These are phyloP conservation scores for Theocolax elegans DNA, from an alignment of 1,140 invertebrate species.

Conservation along the genomic window DNA sequence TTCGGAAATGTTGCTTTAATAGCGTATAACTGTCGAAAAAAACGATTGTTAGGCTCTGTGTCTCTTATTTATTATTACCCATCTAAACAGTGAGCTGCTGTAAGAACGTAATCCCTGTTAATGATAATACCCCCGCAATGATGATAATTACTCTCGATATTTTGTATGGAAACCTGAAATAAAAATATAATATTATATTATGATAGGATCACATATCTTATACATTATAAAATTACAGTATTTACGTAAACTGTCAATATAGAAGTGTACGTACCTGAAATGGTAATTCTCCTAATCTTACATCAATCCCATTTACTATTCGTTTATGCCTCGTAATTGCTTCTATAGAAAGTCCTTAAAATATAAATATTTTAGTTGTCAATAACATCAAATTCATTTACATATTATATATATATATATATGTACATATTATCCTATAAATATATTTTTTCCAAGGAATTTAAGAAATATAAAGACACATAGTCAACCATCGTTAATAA, in stretches of 20 bases:
- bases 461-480: too few species aligned
- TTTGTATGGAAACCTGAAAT: constrained; percentile 45
- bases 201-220: too few species aligned
- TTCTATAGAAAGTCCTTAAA: neutral
- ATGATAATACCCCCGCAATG: constrained; percentile 68
- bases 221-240: neutral
- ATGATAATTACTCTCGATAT: neutral
- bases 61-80: constrained; percentile 32
- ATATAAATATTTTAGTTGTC: too few species aligned
- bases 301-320: constrained; percentile 50
- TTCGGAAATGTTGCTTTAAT: too few species aligned
- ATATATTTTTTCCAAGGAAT: too few species aligned
- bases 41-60: too few species aligned
- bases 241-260: neutral
- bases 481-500: too few species aligned
- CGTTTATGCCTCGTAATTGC: constrained; percentile 18
- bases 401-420: neutral
- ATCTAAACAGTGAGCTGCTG: constrained; percentile 66
- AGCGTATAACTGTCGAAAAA: too few species aligned
- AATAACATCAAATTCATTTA: too few species aligned
- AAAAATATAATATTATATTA: too few species aligned
- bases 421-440: too few species aligned
- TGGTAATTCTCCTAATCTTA: constrained; percentile 47
- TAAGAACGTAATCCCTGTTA: constrained; percentile 62
- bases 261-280: constrained; percentile 47